phyloP scores from a whole-genome alignment of 2,797 vertebrate genomes.

The Numenius phaeopus region DNA sequence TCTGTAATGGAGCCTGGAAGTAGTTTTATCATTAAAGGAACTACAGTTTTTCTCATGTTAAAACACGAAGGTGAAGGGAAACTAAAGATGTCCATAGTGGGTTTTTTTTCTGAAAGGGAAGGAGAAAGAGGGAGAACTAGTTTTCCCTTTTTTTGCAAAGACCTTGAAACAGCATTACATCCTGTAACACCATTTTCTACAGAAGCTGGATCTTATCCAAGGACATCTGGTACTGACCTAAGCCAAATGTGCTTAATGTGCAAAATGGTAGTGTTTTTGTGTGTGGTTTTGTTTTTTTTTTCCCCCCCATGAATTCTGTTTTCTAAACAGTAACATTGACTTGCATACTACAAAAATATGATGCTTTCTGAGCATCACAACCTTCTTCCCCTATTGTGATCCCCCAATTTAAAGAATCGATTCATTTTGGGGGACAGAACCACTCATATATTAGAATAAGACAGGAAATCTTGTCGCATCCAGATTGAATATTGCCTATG shows the following conservation, averaged over 20 bases:
- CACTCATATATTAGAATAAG: neutral
- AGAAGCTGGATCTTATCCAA: neutral
- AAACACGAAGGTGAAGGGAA: neutral
- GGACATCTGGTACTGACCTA: neutral
- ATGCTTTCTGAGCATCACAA: neutral
- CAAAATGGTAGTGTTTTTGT: neutral
- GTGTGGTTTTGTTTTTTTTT: neutral
- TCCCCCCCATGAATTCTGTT: neutral
- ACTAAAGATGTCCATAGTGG: neutral
- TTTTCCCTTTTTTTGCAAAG: neutral
- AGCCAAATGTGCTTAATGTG: neutral
- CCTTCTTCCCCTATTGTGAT: neutral
- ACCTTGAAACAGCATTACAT: neutral
- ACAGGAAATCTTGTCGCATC: neutral
- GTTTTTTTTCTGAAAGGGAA: neutral
- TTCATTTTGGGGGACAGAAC: accelerated
- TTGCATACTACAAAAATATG: neutral
- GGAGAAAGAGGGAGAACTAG: neutral
- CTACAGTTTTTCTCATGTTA: neutral
- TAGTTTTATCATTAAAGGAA: neutral
- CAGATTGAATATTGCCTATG: neutral
- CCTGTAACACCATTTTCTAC: neutral
- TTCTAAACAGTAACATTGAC: neutral
- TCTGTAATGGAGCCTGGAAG: neutral
- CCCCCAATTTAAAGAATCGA: neutral